Percentiles rank a stretch among this genome's conserved stretches.
Conservation (phyloP, 1,140 invertebrate species). For the Chelonus insularis region DNA sequence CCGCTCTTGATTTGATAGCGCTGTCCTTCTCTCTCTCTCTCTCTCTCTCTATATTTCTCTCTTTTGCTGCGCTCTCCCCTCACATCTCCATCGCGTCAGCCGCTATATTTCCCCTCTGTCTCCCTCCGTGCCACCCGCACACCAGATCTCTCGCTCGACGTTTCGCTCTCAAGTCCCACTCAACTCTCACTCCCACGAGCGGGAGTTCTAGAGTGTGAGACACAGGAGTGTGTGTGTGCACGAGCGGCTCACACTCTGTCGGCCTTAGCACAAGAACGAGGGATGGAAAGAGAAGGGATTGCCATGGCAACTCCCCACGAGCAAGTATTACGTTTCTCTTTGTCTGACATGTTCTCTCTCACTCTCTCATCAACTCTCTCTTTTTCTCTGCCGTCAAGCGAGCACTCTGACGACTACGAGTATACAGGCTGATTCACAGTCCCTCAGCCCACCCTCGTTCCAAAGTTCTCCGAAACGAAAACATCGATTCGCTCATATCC, state of each 20-base stretch:
- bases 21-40: slow-evolving; percentile 31
- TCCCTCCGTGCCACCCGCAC: slow-evolving; percentile 22
- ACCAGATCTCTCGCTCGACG: slow-evolving; percentile 28
- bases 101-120: background rate
- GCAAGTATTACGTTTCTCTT: slow-evolving; percentile 45
- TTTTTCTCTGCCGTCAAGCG: slow-evolving; percentile 21
- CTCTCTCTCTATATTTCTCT: slow-evolving; percentile 32
- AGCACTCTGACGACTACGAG: slow-evolving; percentile 32
- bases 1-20: slow-evolving; percentile 21
- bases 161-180: slow-evolving; percentile 23
- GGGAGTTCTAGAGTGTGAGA: background rate
- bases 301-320: slow-evolving; percentile 59
- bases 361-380: slow-evolving; percentile 16
- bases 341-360: slow-evolving; percentile 33
- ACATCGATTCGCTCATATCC: slow-evolving; percentile 29
- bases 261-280: slow-evolving; percentile 36
- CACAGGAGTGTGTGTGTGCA: no score
- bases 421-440: slow-evolving; percentile 45
- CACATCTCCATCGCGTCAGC: slow-evolving; percentile 12
- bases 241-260: slow-evolving; percentile 20
- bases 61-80: slow-evolving; percentile 10
- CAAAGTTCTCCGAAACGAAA: slow-evolving; percentile 29
- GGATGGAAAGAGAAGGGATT: slow-evolving; percentile 53
- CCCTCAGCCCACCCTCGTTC: slow-evolving; percentile 23
- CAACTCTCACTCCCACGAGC: background rate